These are phyloP conservation scores for Dasysyrphus albostriatus DNA, from an alignment of 2,888 invertebrate genomes.

Conservation along the genomic window DNA sequence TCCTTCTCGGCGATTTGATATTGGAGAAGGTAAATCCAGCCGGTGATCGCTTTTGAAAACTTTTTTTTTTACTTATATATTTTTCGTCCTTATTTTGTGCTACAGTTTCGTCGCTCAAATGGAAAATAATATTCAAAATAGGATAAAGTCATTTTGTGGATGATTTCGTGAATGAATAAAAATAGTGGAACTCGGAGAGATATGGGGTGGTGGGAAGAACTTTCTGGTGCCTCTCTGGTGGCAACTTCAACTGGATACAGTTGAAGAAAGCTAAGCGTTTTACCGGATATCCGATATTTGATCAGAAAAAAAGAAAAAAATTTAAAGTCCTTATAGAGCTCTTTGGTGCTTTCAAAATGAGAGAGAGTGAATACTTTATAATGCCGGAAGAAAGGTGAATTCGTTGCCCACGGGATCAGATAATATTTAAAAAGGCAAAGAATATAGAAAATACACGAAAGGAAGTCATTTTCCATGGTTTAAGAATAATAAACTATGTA, in stretches of 20 bases:
- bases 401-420: constrained; percentile 39
- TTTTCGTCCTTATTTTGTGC: constrained; percentile 24
- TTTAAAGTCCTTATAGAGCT: constrained; percentile 23
- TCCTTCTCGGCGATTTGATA: constrained; percentile 18
- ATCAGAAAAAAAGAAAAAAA: constrained; percentile 34
- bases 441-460: constrained; percentile 57
- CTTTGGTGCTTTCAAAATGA: constrained; percentile 16
- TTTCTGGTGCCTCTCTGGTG: neutral
- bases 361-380: constrained; percentile 55
- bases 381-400: constrained; percentile 65
- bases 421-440: constrained; percentile 18
- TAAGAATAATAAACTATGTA: constrained; percentile 69
- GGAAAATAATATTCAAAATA: constrained; percentile 75
- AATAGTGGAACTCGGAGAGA: constrained; percentile 32
- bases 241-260: constrained; percentile 49
- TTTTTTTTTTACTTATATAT: neutral
- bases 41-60: constrained; percentile 48
- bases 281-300: constrained; percentile 73
- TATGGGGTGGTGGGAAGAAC: neutral
- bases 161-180: constrained; percentile 55
- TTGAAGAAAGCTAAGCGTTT: constrained; percentile 69
- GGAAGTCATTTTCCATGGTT: constrained; percentile 68
- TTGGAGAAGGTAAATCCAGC: constrained; percentile 62
- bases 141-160: constrained; percentile 75
- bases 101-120: constrained; percentile 34